phyloP scores from a whole-genome alignment of 2,797 vertebrate genomes.

The Macropodus opercularis region DNA sequence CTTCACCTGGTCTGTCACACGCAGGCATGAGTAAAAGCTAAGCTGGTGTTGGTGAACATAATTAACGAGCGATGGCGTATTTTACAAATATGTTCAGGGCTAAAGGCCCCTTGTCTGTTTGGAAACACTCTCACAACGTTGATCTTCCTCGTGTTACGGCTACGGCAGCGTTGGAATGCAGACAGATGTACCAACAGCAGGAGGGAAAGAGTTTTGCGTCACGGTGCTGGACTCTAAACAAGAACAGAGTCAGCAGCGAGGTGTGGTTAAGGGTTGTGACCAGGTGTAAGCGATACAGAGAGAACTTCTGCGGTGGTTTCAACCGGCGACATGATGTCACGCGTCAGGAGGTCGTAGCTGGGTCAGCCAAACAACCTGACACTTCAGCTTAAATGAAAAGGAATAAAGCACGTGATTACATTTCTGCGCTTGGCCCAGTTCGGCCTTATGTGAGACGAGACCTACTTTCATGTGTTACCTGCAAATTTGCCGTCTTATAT shows the following conservation, averaged over 20 bases:
- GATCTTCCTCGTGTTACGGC: slow-evolving; percentile 37
- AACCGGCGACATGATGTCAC: not conserved
- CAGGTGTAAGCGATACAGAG: not conserved
- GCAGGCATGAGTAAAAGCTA: too few species aligned
- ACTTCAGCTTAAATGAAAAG: too few species aligned
- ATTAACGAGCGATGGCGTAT: too few species aligned
- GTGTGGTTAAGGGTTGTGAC: not conserved
- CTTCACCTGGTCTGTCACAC: too few species aligned
- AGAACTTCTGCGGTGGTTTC: not conserved
- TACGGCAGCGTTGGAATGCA: slow-evolving; percentile 18
- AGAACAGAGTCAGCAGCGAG: slow-evolving; percentile 1
- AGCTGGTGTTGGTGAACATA: too few species aligned
- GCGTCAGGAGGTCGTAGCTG: not conserved
- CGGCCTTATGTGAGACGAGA: too few species aligned
- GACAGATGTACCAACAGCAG: slow-evolving; percentile 40
- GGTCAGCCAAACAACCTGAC: not conserved
- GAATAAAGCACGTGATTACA: too few species aligned
- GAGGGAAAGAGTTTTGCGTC: slow-evolving; percentile 17
- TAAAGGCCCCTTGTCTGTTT: slow-evolving; percentile 2
- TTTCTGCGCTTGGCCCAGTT: too few species aligned
- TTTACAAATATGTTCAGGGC: not conserved
- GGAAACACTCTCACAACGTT: slow-evolving; percentile 36
- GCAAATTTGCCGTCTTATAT: not conserved
- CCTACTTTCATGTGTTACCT: not conserved
- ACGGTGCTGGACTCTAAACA: slow-evolving; percentile 6